phyloP scores from a whole-genome alignment of 2,113 vertebrate species.

The Murina feae region DNA sequence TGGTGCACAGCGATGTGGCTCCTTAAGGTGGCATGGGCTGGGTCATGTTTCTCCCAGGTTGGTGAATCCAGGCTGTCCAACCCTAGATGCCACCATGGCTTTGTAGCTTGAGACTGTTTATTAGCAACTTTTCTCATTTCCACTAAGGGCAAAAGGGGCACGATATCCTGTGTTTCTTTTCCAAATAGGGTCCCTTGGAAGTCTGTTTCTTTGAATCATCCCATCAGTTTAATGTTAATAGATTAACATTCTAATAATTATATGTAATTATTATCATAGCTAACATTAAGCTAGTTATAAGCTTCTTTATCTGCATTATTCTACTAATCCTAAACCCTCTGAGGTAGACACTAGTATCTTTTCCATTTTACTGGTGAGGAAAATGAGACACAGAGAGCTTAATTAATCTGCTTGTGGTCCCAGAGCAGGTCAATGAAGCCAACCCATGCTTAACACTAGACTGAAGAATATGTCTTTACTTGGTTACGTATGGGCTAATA shows the following conservation, averaged over 20 bases:
- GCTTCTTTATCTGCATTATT: background rate
- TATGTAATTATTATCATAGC: background rate
- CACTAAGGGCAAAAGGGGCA: background rate
- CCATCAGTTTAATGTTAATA: background rate
- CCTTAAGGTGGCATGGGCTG: background rate
- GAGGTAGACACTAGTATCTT: background rate
- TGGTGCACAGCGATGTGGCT: background rate
- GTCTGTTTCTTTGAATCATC: slow-evolving; percentile 26
- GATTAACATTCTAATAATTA: background rate
- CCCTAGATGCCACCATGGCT: background rate
- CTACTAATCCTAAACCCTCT: background rate
- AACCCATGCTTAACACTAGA: background rate
- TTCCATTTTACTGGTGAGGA: background rate
- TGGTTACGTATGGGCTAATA: background rate
- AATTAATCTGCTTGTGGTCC: background rate
- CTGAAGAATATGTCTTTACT: background rate
- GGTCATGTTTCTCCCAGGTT: background rate
- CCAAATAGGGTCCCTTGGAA: background rate
- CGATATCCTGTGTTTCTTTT: background rate
- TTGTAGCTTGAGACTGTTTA: background rate
- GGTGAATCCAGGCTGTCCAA: background rate
- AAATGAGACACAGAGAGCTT: background rate
- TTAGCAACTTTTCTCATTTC: background rate
- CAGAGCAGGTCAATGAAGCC: background rate
- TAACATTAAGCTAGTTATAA: background rate